These are phyloP conservation scores for Conopomorpha cramerella DNA, from an alignment of 1,140 invertebrate species.

Conservation along the genomic window DNA sequence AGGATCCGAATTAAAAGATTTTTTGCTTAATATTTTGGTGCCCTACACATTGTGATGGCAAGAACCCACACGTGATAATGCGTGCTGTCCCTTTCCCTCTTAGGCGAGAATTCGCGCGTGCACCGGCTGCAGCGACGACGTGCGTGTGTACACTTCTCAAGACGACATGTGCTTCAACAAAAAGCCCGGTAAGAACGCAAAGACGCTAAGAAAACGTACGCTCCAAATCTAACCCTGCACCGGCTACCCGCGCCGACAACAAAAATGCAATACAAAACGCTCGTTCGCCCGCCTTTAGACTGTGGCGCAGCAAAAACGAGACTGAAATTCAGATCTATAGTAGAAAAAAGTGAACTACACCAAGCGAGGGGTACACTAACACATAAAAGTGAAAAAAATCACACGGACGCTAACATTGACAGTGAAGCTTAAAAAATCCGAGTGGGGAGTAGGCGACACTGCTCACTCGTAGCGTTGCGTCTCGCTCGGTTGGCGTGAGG, in stretches of 20 bases:
- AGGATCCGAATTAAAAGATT: constrained; percentile 53
- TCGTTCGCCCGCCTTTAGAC: constrained; percentile 50
- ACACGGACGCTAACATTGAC: constrained; percentile 48
- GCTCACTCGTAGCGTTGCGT: constrained; percentile 24
- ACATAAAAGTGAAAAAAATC: constrained; percentile 59
- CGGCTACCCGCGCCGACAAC: constrained; percentile 25
- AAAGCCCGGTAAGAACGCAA: constrained; percentile 26
- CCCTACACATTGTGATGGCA: constrained; percentile 43
- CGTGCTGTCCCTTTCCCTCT: constrained; percentile 36
- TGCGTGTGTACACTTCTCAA: constrained; percentile 16
- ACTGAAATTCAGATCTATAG: constrained; percentile 61
- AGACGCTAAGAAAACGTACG: constrained; percentile 6
- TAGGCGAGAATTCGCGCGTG: constrained; percentile 36
- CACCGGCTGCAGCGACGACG: constrained; percentile 29
- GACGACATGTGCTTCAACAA: constrained; percentile 37
- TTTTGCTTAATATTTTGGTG: constrained; percentile 55
- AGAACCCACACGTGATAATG: constrained; percentile 42
- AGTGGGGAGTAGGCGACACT: constrained; percentile 31
- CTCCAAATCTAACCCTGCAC: constrained; percentile 8
- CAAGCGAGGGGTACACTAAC: constrained; percentile 56
- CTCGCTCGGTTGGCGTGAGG: constrained; percentile 42
- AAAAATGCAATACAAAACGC: constrained; percentile 50
- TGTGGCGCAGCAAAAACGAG: constrained; percentile 58
- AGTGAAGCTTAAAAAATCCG: constrained; percentile 52
- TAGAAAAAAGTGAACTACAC: constrained; percentile 62